Evolutionary conservation across 2,113 vertebrate species (phyloP).

Genomic region (Gallinago paraguaiae): DNA sequence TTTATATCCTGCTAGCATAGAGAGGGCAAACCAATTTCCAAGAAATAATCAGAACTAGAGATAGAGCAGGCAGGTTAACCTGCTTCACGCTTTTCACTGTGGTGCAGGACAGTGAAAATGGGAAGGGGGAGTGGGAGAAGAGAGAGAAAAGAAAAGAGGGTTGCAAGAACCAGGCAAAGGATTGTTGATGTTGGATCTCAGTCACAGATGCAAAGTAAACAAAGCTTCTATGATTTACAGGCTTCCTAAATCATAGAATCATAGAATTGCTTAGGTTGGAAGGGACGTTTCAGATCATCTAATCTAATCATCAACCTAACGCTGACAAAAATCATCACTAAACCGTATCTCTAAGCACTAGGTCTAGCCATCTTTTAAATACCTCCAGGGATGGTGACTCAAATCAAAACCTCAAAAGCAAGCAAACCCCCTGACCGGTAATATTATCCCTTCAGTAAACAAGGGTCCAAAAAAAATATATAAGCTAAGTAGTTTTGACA

Average conservation of each 20-base stretch:
- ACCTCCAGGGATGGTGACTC: no score
- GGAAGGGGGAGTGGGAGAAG: not conserved
- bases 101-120: not conserved
- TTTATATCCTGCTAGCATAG: not conserved
- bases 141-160: not conserved
- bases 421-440: not conserved
- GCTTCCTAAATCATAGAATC: not conserved
- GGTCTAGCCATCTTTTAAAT: no score
- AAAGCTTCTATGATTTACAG: accelerated
- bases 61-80: not conserved
- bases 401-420: not conserved
- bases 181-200: not conserved
- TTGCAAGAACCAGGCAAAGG: not conserved
- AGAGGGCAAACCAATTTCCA: not conserved
- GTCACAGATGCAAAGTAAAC: not conserved
- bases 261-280: no score
- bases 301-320: no score
- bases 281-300: no score
- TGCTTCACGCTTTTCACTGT: not conserved
- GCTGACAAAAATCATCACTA: no score
- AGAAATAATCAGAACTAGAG: not conserved
- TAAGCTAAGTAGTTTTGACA: not conserved
- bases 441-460: not conserved
- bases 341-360: no score
- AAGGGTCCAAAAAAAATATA: not conserved